Base-by-base conservation (phyloP, 2,113 vertebrate species). In the Hyaena hyaena region DNA sequence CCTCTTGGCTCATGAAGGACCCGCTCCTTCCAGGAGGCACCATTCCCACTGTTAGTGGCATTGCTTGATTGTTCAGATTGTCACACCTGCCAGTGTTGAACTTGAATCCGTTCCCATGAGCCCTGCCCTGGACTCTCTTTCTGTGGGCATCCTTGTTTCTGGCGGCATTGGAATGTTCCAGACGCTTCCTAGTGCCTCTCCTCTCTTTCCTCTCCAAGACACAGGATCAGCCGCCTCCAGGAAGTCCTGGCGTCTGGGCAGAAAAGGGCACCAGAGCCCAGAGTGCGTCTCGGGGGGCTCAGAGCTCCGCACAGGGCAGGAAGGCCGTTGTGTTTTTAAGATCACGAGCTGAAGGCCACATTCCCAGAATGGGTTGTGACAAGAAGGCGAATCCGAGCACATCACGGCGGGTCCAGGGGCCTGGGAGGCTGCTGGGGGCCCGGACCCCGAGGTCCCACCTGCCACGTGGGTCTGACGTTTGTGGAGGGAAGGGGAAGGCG, bases 41-140 rank as follows among this genome's bases (percentile, higher is more conserved):
- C 1, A 0, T 21, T 9, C 14, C 14, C 21, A 4, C 8, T 12
- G 17, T 17, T 10, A 7, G n/a, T 5, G 4, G 7, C 2, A 5
- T 6, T 16, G 1, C 9, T 50, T 50, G 0, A 4, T 11, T 10
- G 9, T 10, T n/a, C 4, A 4, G 4, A 0, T 11, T 2, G 55
- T 28, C 7, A 10, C 39, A 33, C 50, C 77, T 39, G 53, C n/a
- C 50, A 7, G 50, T 11, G 31, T 10, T 14, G 24, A 8, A 15
- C n/a, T 21, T 8, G 19, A 8, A 1, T 14, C 12, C 43, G n/a
- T 19, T 24, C 21, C 17, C 17, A 0, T n/a, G 61, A 63, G 31
- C 55, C 5, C 28, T 23, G 76, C n/a, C 43, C 39, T 14, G 39
- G 39, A 10, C 3, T 1, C 11, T 66, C 69, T 55, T 68, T 61